These are phyloP conservation scores for Agrochola macilenta DNA, from an alignment of 2,888 invertebrate species.

Conservation along the genomic window DNA sequence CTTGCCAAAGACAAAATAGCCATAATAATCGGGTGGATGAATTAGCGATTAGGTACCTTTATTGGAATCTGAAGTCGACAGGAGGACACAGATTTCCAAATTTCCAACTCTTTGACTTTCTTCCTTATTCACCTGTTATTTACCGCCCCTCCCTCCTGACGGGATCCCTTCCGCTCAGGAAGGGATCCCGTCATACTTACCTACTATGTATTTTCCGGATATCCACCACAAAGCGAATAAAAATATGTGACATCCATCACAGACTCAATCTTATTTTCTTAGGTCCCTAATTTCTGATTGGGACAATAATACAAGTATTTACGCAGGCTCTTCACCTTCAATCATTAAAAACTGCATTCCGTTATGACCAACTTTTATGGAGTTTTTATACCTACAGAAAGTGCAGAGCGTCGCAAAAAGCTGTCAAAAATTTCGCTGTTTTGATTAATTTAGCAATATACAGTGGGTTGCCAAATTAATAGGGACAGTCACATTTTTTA, in stretches of 20 bases:
- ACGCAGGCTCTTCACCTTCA: not conserved
- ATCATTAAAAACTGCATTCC: not conserved
- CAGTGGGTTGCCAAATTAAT: no score
- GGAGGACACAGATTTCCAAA: not conserved
- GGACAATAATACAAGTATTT: not conserved
- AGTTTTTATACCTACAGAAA: no score
- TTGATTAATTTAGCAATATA: no score
- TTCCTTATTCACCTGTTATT: not conserved
- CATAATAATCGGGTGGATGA: not conserved
- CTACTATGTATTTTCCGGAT: not conserved
- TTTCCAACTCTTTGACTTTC: not conserved
- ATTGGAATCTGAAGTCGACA: not conserved
- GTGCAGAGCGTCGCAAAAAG: no score
- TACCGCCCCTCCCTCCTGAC: no score
- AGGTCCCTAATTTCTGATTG: not conserved
- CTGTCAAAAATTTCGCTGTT: no score
- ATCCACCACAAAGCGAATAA: not conserved
- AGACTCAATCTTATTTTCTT: not conserved
- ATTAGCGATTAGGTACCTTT: not conserved
- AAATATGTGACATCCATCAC: not conserved
- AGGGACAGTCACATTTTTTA: no score
- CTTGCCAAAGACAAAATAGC: not conserved
- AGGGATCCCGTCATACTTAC: not conserved
- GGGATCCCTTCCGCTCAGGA: no score
- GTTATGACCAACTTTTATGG: not conserved